Evolutionary conservation across 2,113 vertebrate genomes (phyloP).

Genomic region (Neomonachus schauinslandi): DNA sequence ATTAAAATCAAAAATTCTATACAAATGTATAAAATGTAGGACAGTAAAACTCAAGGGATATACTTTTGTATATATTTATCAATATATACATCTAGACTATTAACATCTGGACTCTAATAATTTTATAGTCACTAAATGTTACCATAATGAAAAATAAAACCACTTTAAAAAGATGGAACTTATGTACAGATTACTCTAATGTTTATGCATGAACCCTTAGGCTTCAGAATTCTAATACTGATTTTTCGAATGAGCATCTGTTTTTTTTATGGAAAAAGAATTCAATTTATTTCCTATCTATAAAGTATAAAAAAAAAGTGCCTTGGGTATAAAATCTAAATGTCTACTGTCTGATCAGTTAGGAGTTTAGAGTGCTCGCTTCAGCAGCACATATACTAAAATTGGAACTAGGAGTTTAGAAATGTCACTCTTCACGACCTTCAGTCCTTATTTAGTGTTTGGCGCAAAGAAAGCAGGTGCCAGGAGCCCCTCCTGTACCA

Average conservation of each 20-base stretch:
- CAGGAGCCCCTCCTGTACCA: not conserved
- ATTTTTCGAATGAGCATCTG: not conserved
- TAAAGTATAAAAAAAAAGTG: not conserved
- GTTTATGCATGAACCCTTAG: not conserved
- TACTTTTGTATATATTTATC: not conserved
- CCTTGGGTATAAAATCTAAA: not conserved
- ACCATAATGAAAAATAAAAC: not conserved
- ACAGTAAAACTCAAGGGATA: not conserved
- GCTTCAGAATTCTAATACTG: not conserved
- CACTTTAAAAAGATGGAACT: not conserved
- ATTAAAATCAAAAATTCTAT: not conserved
- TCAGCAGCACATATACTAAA: too few relatives aligned
- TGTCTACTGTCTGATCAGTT: not conserved
- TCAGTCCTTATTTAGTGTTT: not conserved
- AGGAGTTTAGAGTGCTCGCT: not conserved
- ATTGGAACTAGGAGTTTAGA: not conserved
- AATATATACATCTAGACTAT: not conserved
- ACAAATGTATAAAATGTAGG: not conserved
- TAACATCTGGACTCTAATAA: not conserved
- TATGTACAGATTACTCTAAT: not conserved
- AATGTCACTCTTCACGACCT: not conserved
- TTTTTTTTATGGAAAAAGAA: conserved; percentile 49
- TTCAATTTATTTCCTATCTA: conserved; percentile 78
- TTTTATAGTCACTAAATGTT: too few relatives aligned
- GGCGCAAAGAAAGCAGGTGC: too few relatives aligned